Conservation (phyloP, 2,888 invertebrate species). For the Idaea dimidiata region DNA sequence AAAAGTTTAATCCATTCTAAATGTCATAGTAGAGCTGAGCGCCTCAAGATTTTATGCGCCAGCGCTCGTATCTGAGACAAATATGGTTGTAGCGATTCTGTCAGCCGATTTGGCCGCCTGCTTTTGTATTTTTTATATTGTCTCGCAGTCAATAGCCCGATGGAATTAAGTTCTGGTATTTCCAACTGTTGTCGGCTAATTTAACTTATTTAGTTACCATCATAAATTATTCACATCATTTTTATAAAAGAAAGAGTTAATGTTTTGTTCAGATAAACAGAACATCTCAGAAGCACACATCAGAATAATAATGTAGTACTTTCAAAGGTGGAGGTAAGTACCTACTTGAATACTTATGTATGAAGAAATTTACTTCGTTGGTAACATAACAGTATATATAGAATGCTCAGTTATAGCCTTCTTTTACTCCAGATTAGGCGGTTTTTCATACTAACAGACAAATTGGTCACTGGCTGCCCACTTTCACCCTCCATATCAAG, state of each 20-base stretch:
- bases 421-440: constrained; percentile 28
- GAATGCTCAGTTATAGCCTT: constrained; percentile 9
- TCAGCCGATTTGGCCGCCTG: background rate
- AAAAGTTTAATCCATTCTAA: background rate
- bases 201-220: constrained; percentile 26
- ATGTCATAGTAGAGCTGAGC: background rate
- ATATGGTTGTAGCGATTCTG: constrained; percentile 5
- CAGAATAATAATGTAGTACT: background rate
- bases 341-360: background rate
- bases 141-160: constrained; percentile 10
- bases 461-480: constrained; percentile 53
- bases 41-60: constrained; percentile 16
- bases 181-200: constrained; percentile 34
- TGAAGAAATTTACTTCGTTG: constrained; percentile 12
- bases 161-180: constrained; percentile 31
- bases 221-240: constrained; percentile 29
- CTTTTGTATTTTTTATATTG: constrained; percentile 8
- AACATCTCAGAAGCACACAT: background rate
- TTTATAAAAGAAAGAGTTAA: constrained; percentile 10
- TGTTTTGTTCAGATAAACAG: background rate
- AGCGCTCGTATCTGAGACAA: constrained; percentile 12
- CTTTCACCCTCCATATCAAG: constrained; percentile 56
- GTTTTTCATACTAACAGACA: constrained; percentile 23
- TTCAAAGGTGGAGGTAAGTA: background rate
- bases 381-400: constrained; percentile 3